phyloP scores from a whole-genome alignment of 2,797 vertebrate species.

The Rhinoraja longicauda region DNA sequence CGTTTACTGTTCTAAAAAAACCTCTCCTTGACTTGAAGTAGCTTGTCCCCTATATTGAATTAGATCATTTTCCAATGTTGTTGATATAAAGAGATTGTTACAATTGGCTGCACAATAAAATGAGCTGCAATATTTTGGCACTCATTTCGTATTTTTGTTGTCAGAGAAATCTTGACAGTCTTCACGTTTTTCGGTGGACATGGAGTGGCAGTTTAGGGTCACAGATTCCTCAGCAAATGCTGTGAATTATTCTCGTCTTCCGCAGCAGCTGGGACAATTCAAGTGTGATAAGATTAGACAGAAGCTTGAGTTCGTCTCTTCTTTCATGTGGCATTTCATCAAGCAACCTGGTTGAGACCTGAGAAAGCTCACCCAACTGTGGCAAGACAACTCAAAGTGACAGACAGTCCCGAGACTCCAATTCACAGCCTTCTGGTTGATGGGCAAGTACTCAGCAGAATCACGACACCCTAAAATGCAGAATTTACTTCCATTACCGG shows the following conservation, averaged over 20 bases:
- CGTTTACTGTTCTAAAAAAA: not conserved
- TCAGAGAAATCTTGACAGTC: not conserved
- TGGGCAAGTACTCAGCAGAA: not conserved
- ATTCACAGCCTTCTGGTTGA: constrained; percentile 23
- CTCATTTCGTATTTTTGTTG: not conserved
- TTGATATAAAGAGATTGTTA: not conserved
- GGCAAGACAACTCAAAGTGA: constrained; percentile 11
- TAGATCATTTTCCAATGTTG: not conserved
- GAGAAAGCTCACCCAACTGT: constrained; percentile 27
- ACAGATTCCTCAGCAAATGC: constrained; percentile 12
- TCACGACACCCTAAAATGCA: not conserved
- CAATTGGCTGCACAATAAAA: not conserved
- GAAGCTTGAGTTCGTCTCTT: not conserved
- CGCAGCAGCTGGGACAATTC: constrained; percentile 13
- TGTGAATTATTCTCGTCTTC: not conserved
- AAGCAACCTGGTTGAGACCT: constrained; percentile 6
- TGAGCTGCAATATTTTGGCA: not conserved
- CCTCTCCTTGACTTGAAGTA: not conserved
- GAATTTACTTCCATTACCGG: not conserved
- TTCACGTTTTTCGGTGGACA: not conserved
- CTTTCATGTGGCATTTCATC: not conserved
- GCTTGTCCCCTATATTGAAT: not conserved
- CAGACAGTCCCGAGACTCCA: constrained; percentile 8
- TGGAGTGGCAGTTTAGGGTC: not conserved
- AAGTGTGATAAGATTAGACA: not conserved